phyloP scores from a whole-genome alignment of 2,888 invertebrate genomes.

The Siphonodentalium dalli region DNA sequence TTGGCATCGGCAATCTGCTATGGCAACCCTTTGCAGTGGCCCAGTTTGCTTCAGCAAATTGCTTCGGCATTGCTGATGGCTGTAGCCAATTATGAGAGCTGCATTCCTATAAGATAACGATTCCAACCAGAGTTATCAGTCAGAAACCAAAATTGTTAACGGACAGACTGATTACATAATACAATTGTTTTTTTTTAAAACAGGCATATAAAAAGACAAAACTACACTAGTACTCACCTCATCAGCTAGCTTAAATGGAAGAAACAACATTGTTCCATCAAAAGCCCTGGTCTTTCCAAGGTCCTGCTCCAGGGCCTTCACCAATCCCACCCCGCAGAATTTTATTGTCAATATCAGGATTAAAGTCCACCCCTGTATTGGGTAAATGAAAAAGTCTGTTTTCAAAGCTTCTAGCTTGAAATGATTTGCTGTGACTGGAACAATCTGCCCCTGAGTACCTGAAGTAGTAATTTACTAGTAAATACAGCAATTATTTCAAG shows the following conservation, averaged over 20 bases:
- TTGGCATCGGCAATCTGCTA: too few relatives aligned
- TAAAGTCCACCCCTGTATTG: constrained; percentile 61
- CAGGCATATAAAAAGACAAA: not conserved
- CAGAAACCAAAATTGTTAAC: too few relatives aligned
- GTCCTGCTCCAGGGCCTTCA: constrained; percentile 45
- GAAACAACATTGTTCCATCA: constrained; percentile 60
- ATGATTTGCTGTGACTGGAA: constrained; percentile 50
- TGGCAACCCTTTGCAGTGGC: too few relatives aligned
- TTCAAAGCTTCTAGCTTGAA: constrained; percentile 44
- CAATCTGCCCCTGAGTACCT: constrained; percentile 45
- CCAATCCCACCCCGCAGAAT: constrained; percentile 46
- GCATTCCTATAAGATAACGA: too few relatives aligned
- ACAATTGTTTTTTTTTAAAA: not conserved
- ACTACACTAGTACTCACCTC: constrained; percentile 31
- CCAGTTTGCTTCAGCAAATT: too few relatives aligned
- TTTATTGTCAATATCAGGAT: constrained; percentile 53
- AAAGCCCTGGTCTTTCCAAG: constrained; percentile 53
- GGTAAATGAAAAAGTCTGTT: constrained; percentile 53
- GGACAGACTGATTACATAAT: too few relatives aligned
- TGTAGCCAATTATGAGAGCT: too few relatives aligned
- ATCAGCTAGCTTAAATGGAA: constrained; percentile 47
- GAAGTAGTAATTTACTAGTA: too few relatives aligned
- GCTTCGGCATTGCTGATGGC: too few relatives aligned
- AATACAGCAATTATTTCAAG: too few relatives aligned
- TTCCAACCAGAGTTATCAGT: too few relatives aligned